Evolutionary conservation across 2,888 invertebrate genomes (phyloP), one percentile per base, ranked within the genome.

Genomic region (Lagria hirta): DNA sequence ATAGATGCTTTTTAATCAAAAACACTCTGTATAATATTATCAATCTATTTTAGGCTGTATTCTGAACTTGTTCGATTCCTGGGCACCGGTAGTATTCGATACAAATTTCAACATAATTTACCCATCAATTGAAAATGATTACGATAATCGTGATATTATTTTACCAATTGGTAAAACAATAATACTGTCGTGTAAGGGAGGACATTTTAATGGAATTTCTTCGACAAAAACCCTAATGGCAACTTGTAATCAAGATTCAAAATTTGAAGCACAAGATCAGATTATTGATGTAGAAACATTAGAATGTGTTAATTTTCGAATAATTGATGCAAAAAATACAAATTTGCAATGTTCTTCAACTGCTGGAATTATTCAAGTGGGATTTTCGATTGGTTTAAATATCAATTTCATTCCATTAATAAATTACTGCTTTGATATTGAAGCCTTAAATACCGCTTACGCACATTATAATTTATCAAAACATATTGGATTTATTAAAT

Each of bases 391-490:
- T 40, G 65, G 70, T 4, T n/a, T 75, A 1, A 64, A 69, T 47
- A 64, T 67, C 13, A 60, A 66, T 2, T 76, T 80, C 60, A 64
- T 77, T 51, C 68, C 71, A 8, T 60, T 73, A n/a, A 74, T 75
- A 48, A 72, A 69, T 56, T 71, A 79, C 1, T 82, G 82, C 61
- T 80, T 78, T 55, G 74, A 81, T 59, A 69, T 72, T 21, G 62
- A 55, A 3, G 65, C 73, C 1, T 63, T 76, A 36, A 74, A 73
- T 52, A 77, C 79, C 1, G 52, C 78, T 5, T 80, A 79, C 51
- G 74, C 76, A 0, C 73, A 75, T 65, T 73, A 74, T 40, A 70
- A 72, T 29, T 71, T 79, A 49, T 72, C 69, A 6, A 60, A 71
- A 0, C 64, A 62, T 1, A 75, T 79, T 43, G 68, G 70, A 6